Conservation (phyloP, 2,888 invertebrate genomes). For the Caenorhabditis sp. region DNA sequence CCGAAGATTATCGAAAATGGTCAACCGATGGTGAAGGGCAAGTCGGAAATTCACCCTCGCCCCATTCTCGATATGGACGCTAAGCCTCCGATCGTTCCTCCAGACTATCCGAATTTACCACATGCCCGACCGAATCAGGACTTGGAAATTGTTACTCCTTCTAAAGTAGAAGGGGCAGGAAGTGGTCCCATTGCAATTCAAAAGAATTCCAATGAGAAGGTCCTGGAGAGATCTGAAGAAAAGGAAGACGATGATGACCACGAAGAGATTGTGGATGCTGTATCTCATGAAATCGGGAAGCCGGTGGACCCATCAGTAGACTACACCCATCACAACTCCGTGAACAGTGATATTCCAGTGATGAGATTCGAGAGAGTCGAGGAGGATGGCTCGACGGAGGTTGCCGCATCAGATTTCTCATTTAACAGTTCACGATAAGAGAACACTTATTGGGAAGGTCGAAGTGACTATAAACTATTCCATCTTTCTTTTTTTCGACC, state of each 20-base stretch:
- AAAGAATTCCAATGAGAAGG: not conserved
- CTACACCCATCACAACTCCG: slow-evolving; percentile 18
- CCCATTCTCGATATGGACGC: slow-evolving; percentile 68
- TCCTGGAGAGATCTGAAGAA: not conserved
- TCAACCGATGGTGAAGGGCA: slow-evolving; percentile 65
- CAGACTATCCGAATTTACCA: slow-evolving; percentile 67
- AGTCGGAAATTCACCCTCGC: slow-evolving; percentile 65
- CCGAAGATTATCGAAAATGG: slow-evolving; percentile 55
- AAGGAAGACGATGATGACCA: not conserved
- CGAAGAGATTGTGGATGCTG: slow-evolving; percentile 4
- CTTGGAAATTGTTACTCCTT: slow-evolving; percentile 52
- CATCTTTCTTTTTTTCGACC: no score
- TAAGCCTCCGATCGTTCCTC: slow-evolving; percentile 50
- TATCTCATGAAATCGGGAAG: not conserved
- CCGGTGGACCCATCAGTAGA: not conserved
- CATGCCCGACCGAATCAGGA: slow-evolving; percentile 55
- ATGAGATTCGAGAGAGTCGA: slow-evolving; percentile 56
- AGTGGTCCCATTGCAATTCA: slow-evolving; percentile 19
- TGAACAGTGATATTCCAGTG: slow-evolving; percentile 23
- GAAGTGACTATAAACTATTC: no score
- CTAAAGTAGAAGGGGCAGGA: slow-evolving; percentile 28
- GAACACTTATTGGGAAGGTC: no score
- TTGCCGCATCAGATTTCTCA: no score
- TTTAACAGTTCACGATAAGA: no score
- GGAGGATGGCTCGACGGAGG: slow-evolving; percentile 22